Conservation (phyloP, 2,113 vertebrate genomes). For the Gulo gulo region DNA sequence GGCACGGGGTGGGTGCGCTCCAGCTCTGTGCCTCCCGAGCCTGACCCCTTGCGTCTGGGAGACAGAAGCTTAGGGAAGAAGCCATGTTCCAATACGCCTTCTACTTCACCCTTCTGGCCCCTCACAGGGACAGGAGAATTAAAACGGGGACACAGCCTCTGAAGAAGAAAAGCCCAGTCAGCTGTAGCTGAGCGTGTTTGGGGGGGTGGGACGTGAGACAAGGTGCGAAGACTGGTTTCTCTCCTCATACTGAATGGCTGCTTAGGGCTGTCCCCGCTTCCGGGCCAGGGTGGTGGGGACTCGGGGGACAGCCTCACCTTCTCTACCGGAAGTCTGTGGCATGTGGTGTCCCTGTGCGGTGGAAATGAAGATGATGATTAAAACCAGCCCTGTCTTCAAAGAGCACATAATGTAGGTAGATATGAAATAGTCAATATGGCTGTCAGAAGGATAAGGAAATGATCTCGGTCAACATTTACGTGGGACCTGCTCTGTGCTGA, state of each 20-base stretch:
- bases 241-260: not conserved
- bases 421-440: not conserved
- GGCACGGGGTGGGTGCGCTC: too few relatives aligned
- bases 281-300: not conserved
- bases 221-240: not conserved
- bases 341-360: too few relatives aligned
- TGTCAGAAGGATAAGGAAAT: not conserved
- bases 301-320: not conserved
- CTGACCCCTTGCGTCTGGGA: not conserved
- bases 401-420: not conserved
- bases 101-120: not conserved
- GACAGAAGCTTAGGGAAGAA: not conserved
- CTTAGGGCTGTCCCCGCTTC: not conserved
- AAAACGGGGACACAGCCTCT: not conserved
- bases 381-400: not conserved
- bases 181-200: not conserved
- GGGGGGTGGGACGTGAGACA: not conserved
- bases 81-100: not conserved
- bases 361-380: not conserved
- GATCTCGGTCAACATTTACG: rapidly evolving
- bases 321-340: not conserved
- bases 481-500: not conserved
- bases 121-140: not conserved
- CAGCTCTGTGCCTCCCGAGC: not conserved
- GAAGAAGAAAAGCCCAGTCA: not conserved